These are phyloP conservation scores for Pristionchus japonicus DNA, from an alignment of 2,888 invertebrate species.

Conservation along the genomic window DNA sequence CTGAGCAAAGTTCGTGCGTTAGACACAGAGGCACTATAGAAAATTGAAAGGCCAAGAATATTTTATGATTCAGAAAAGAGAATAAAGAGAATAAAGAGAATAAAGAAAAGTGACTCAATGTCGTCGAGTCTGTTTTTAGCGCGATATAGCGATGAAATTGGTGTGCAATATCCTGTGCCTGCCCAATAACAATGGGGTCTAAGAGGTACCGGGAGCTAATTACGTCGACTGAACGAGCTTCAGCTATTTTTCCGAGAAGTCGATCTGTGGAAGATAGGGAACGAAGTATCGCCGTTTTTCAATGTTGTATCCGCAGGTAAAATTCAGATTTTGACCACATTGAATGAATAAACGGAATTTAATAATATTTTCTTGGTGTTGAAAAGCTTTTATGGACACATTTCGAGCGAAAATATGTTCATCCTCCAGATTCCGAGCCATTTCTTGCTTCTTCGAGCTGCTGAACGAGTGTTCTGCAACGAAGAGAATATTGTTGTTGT, in stretches of 20 bases:
- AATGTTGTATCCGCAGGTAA: neutral
- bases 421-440: conserved; percentile 23
- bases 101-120: neutral
- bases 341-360: neutral
- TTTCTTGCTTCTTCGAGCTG: conserved; percentile 44
- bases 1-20: neutral
- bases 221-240: neutral
- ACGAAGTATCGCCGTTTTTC: neutral
- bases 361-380: neutral
- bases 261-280: neutral
- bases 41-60: neutral
- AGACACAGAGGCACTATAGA: neutral
- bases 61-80: neutral
- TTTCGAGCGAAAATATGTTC: neutral
- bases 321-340: neutral
- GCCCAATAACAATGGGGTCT: neutral
- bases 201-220: neutral
- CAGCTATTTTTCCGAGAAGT: neutral
- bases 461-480: conserved; percentile 8
- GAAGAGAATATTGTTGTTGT: no score
- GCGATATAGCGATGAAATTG: neutral
- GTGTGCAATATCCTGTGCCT: neutral
- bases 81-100: neutral
- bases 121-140: neutral
- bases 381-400: no score